Percentiles rank a stretch among this genome's conserved stretches.
Conservation (phyloP, 2,797 vertebrate genomes). For the Alca torda region DNA sequence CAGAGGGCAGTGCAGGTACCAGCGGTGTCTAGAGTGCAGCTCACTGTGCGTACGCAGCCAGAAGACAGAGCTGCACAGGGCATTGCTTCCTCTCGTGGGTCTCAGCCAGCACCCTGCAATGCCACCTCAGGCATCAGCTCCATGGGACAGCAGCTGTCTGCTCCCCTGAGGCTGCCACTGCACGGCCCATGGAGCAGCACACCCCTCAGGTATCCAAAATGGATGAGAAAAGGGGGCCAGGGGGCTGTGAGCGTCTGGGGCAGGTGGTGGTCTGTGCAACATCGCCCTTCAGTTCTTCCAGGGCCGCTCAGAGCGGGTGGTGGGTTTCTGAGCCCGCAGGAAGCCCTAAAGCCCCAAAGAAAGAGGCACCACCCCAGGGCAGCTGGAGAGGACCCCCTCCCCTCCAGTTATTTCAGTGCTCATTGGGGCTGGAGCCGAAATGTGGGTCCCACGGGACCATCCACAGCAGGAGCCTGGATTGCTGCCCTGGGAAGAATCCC, state of each 20-base stretch:
- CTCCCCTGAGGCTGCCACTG: not conserved
- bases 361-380: not conserved
- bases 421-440: not conserved
- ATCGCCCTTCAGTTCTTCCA: not conserved
- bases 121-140: not conserved
- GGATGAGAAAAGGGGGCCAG: not conserved
- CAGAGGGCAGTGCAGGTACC: not conserved
- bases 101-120: not conserved
- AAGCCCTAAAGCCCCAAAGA: not conserved
- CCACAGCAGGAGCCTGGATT: not conserved
- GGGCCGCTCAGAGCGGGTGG: rapidly evolving
- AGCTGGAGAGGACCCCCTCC: not conserved
- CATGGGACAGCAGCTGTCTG: not conserved
- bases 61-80: not conserved
- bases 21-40: not conserved
- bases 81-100: rapidly evolving
- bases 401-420: not conserved
- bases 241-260: not conserved
- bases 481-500: not conserved
- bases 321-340: not conserved
- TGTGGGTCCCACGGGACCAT: not conserved
- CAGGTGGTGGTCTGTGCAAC: too few species aligned
- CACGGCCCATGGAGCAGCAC: not conserved
- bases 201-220: not conserved
- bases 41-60: rapidly evolving